A percentile compares a stretch with the other conserved stretches of the same genome.
Evolutionary conservation across 35 echinoderm and acorn worm genomes (phyloP).

Genomic region (Anneissia japonica): DNA sequence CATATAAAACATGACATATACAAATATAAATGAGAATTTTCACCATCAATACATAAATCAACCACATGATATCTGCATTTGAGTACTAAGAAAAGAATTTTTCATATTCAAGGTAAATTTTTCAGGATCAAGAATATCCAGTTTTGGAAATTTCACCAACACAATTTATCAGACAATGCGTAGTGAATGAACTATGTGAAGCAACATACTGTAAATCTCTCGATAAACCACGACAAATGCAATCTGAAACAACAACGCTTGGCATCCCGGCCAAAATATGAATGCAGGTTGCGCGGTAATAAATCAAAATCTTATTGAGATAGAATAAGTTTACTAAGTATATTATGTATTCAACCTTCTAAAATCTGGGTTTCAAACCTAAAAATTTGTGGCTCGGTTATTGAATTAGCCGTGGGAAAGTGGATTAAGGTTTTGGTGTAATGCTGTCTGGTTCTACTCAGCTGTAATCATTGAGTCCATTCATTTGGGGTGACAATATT

Average conservation of each 20-base stretch:
- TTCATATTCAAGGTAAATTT: not conserved
- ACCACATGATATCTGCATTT: not conserved
- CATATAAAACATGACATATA: not conserved
- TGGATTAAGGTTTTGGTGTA: not conserved
- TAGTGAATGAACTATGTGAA: not conserved
- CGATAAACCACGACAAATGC: not conserved
- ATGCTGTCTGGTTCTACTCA: not conserved
- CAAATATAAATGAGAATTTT: not conserved
- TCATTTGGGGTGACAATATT: not conserved
- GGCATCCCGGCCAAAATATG: not conserved
- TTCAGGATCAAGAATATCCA: not conserved
- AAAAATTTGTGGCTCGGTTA: not conserved
- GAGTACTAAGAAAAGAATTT: not conserved
- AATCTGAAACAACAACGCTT: not conserved
- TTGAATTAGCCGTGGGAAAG: not conserved
- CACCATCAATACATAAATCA: not conserved
- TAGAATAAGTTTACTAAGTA: not conserved
- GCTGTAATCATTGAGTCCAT: not conserved
- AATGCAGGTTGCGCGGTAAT: not conserved
- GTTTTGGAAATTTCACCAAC: not conserved
- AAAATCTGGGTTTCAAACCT: not conserved
- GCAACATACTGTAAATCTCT: not conserved
- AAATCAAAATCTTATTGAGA: not conserved
- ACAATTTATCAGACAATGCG: not conserved
- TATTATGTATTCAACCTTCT: not conserved